Conservation (phyloP, 2,888 invertebrate species). For the Boloria selene region DNA sequence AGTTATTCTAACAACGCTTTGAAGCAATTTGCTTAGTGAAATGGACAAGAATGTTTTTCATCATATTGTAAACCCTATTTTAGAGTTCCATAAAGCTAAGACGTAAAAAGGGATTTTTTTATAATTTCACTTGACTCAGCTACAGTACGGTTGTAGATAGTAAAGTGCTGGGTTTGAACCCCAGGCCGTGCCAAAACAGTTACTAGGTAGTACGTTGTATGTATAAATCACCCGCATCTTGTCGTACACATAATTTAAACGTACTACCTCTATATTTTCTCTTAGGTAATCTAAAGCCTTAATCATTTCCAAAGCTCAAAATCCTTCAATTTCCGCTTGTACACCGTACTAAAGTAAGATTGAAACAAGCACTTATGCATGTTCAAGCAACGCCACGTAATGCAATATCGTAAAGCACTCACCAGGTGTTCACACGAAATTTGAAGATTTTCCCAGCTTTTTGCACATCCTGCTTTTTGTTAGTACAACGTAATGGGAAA, state of each 20-base stretch:
- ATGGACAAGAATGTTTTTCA: conserved; percentile 13
- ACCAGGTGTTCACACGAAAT: conserved; percentile 19
- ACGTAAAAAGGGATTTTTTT: not conserved
- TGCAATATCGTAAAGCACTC: conserved; percentile 32
- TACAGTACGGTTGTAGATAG: no score
- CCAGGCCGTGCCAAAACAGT: no score
- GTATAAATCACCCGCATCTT: no score
- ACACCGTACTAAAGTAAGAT: conserved; percentile 8
- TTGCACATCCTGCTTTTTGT: not conserved
- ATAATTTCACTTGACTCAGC: not conserved
- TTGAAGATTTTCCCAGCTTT: conserved; percentile 15
- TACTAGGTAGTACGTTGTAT: no score
- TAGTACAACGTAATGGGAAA: not conserved
- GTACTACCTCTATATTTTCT: no score
- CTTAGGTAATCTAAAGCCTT: not conserved
- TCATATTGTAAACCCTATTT: not conserved
- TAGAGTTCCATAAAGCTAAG: not conserved
- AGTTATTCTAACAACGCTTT: conserved; percentile 7
- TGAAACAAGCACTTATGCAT: conserved; percentile 22
- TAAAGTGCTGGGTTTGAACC: no score
- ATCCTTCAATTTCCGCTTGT: conserved; percentile 6
- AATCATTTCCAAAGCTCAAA: conserved; percentile 5
- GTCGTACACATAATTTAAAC: no score
- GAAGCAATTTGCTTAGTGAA: not conserved
- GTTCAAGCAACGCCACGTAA: conserved; percentile 30